Evolutionary conservation across 1,140 invertebrate genomes (phyloP).

Genomic region (Penaeus japonicus): DNA sequence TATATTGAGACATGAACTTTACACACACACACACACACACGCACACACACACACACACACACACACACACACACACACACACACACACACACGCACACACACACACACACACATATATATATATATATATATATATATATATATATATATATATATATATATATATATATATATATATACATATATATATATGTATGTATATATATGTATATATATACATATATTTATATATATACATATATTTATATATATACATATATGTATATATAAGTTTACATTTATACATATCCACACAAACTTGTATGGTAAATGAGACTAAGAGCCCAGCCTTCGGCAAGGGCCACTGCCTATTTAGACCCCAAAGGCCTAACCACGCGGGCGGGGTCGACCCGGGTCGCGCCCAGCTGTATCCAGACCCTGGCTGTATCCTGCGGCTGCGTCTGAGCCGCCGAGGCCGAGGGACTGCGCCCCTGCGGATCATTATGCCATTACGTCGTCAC

Average conservation of each 20-base stretch:
- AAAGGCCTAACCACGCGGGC: too few relatives aligned
- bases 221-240: not conserved
- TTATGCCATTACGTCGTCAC: too few relatives aligned
- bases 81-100: not conserved
- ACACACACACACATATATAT: not conserved
- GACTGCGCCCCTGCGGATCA: too few relatives aligned
- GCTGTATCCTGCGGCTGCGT: too few relatives aligned
- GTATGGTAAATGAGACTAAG: too few relatives aligned
- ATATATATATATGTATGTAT: not conserved
- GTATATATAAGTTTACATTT: too few relatives aligned
- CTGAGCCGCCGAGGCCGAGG: too few relatives aligned
- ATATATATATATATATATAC: not conserved
- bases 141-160: not conserved
- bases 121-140: not conserved
- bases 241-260: not conserved
- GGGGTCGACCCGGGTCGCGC: too few relatives aligned
- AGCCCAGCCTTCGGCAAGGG: too few relatives aligned
- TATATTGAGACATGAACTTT: not conserved
- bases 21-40: not conserved
- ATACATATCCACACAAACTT: too few relatives aligned
- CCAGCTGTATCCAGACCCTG: too few relatives aligned
- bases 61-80: not conserved
- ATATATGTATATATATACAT: not conserved
- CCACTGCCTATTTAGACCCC: too few relatives aligned
- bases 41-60: constrained; percentile 61